Conservation (phyloP, 2,797 vertebrate species). For the Paratrypauchen microcephalus region DNA sequence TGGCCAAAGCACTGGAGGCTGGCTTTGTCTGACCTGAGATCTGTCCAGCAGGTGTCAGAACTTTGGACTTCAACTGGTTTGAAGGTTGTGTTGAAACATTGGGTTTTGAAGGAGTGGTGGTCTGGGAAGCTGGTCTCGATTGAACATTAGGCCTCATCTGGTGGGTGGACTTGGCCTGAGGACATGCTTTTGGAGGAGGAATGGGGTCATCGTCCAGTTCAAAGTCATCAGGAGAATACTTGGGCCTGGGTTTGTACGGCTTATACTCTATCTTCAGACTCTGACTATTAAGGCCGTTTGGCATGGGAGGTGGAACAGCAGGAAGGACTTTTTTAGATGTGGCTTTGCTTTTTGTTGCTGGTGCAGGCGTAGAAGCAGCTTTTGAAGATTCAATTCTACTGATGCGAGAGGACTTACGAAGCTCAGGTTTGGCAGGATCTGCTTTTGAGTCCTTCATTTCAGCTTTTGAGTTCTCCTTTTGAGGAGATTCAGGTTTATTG, state of each 20-base stretch:
- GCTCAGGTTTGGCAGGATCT: slow-evolving; percentile 27
- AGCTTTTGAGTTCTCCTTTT: slow-evolving; percentile 38
- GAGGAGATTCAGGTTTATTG: slow-evolving; percentile 23
- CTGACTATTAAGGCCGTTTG: slow-evolving; percentile 73
- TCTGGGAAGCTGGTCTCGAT: slow-evolving; percentile 26
- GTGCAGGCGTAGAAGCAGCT: slow-evolving; percentile 38
- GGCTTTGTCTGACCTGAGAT: slow-evolving; percentile 54
- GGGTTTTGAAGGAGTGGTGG: slow-evolving; percentile 31
- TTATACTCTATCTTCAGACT: slow-evolving; percentile 78
- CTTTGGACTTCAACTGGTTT: slow-evolving; percentile 44
- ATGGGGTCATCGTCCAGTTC: slow-evolving; percentile 78
- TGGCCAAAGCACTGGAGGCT: slow-evolving; percentile 16
- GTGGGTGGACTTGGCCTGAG: slow-evolving; percentile 21
- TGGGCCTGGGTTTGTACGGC: slow-evolving; percentile 78
- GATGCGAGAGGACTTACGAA: slow-evolving; percentile 56
- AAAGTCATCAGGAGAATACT: slow-evolving; percentile 81
- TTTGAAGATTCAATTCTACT: slow-evolving; percentile 52
- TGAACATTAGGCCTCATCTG: slow-evolving; percentile 24
- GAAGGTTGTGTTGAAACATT: slow-evolving; percentile 27
- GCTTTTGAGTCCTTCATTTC: slow-evolving; percentile 31
- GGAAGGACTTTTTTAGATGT: slow-evolving; percentile 70
- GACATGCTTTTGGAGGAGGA: slow-evolving; percentile 38
- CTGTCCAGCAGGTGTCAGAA: slow-evolving; percentile 41
- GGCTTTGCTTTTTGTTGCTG: slow-evolving; percentile 56
- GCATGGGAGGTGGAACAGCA: slow-evolving; percentile 77